Percentiles rank a stretch among this genome's conserved stretches.
Evolutionary conservation across 1,140 invertebrate species (phyloP).

Genomic region (Maniola jurtina): DNA sequence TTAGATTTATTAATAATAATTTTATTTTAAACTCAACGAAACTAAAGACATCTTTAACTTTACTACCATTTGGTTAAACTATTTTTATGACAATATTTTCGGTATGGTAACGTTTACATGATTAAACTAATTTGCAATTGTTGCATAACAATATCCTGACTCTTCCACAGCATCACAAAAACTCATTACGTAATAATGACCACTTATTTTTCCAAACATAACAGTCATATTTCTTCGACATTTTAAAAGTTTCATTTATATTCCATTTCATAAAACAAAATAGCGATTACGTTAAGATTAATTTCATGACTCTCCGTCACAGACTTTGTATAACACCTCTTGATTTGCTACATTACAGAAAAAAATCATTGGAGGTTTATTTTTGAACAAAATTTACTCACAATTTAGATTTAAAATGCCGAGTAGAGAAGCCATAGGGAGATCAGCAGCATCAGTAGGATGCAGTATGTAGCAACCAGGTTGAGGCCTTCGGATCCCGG

Average conservation of each 20-base stretch:
- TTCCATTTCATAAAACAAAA: neutral
- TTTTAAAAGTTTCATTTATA: neutral
- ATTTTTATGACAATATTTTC: no score
- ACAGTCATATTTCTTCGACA: no score
- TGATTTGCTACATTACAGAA: neutral
- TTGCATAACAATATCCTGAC: no score
- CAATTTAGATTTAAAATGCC: conserved; percentile 53
- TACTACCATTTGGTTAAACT: no score
- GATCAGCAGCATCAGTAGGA: conserved; percentile 58
- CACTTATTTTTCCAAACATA: no score
- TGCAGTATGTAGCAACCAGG: conserved; percentile 61
- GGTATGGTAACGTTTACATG: no score
- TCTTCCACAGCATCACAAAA: no score
- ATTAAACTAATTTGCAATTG: no score
- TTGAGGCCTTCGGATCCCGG: conserved; percentile 57
- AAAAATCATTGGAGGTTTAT: neutral
- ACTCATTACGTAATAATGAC: no score
- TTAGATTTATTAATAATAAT: no score
- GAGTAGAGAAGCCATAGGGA: conserved; percentile 67
- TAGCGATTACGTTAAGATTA: neutral
- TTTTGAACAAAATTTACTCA: conserved; percentile 16
- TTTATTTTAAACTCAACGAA: no score
- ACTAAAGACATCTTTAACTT: no score
- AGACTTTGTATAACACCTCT: neutral
- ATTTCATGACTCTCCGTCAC: neutral